A percentile compares a stretch with the other conserved stretches of the same genome.
Conservation (phyloP, 2,797 vertebrate species). For the Anguilla pacifica region DNA sequence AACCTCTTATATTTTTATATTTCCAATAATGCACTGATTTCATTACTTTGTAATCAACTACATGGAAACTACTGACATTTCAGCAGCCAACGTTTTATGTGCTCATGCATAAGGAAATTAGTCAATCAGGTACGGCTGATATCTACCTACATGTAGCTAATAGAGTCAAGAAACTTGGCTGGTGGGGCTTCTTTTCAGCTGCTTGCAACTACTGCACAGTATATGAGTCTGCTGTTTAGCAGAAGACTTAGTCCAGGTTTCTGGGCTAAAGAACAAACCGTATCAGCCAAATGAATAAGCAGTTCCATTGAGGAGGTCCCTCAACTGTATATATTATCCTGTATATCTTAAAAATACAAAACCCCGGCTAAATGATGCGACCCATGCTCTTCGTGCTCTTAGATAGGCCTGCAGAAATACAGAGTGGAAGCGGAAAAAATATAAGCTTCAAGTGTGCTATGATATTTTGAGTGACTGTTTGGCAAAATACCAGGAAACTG, state of each 20-base stretch:
- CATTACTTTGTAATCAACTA: neutral
- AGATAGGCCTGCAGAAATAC: no score
- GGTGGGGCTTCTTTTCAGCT: no score
- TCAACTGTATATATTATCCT: neutral
- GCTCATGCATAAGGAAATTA: neutral
- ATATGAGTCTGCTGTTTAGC: neutral
- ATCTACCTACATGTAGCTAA: neutral
- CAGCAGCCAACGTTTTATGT: neutral
- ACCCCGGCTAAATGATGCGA: no score
- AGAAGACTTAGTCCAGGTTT: neutral
- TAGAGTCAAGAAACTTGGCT: neutral
- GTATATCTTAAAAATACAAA: neutral
- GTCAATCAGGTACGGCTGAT: neutral
- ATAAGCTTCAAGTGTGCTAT: no score
- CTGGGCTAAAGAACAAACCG: neutral
- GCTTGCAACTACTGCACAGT: no score
- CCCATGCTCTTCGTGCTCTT: no score
- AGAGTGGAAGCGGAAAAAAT: no score
- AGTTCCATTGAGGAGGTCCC: constrained; percentile 30
- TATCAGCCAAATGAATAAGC: constrained; percentile 34
- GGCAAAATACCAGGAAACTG: no score
- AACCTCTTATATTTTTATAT: neutral
- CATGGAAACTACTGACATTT: neutral
- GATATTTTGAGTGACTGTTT: no score
- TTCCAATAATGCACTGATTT: neutral